A percentile compares a stretch with the other conserved stretches of the same genome.
Conservation (phyloP, 2,113 vertebrate genomes). For the Hemiscyllium ocellatum region DNA sequence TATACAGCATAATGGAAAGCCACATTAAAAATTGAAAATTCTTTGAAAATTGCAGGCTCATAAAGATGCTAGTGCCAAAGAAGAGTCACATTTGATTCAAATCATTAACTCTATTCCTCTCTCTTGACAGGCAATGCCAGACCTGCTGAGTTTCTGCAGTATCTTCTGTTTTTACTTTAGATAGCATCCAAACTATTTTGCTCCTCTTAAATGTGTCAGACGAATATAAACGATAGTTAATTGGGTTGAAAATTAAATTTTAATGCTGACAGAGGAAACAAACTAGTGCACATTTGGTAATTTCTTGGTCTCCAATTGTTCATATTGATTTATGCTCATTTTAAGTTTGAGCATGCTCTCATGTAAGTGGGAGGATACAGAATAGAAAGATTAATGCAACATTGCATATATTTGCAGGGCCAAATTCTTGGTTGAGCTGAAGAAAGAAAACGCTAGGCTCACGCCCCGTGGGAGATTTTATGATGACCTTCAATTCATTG, state of each 20-base stretch:
- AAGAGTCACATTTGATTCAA: neutral
- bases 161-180: neutral
- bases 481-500: neutral
- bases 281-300: neutral
- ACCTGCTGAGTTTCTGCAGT: neutral
- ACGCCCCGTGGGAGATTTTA: neutral
- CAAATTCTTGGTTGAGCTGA: neutral
- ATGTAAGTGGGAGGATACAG: neutral
- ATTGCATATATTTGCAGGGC: neutral
- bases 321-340: neutral
- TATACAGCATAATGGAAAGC: neutral
- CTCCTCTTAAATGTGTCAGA: neutral
- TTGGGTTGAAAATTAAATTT: neutral
- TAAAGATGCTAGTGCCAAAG: neutral
- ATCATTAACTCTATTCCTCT: neutral
- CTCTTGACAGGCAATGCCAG: neutral
- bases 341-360: neutral
- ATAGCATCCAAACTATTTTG: neutral
- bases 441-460: neutral
- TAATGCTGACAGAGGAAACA: neutral
- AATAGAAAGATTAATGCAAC: neutral
- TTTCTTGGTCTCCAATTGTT: neutral
- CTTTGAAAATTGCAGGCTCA: neutral
- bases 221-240: neutral
- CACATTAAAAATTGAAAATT: neutral